Evolutionary conservation across 1,140 invertebrate genomes (phyloP).

Genomic region (Aradophagus sp.): DNA sequence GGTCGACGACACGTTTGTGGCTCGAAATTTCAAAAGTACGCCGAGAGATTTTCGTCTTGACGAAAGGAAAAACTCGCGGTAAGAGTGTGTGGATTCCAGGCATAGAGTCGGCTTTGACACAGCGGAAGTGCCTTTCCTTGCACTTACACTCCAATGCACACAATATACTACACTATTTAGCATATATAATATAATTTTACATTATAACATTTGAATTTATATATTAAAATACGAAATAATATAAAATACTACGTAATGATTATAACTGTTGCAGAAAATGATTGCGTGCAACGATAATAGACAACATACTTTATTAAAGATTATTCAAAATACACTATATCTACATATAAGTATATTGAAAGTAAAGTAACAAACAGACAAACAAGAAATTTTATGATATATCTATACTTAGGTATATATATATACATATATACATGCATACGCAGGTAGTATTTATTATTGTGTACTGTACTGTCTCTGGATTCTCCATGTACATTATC

Average conservation of each 20-base stretch:
- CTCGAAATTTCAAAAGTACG: not conserved
- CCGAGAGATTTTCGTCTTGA: slow-evolving; percentile 4
- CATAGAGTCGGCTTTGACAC: slow-evolving; percentile 59
- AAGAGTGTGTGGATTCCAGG: slow-evolving; percentile 46
- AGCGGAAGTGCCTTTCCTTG: slow-evolving; percentile 75
- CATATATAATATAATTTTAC: no score
- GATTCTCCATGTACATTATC: slow-evolving; percentile 73
- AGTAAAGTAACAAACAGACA: slow-evolving; percentile 40
- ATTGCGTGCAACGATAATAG: slow-evolving; percentile 66
- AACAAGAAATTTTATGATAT: slow-evolving; percentile 39
- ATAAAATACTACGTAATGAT: slow-evolving; percentile 60
- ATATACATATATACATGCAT: slow-evolving; percentile 58
- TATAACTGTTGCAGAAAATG: slow-evolving; percentile 64
- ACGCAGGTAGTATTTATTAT: slow-evolving; percentile 75
- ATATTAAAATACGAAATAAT: slow-evolving; percentile 43
- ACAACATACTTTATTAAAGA: slow-evolving; percentile 59
- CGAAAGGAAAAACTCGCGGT: slow-evolving; percentile 7
- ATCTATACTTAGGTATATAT: slow-evolving; percentile 55
- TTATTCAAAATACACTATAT: slow-evolving; percentile 46
- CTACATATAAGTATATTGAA: slow-evolving; percentile 57
- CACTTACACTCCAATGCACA: slow-evolving; percentile 72
- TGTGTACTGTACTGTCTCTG: slow-evolving; percentile 78
- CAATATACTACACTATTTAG: slow-evolving; percentile 59
- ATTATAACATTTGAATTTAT: slow-evolving; percentile 48
- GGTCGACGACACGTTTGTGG: slow-evolving; percentile 8